These are phyloP conservation scores for Drosophila prosaltans DNA, from an alignment of 1,140 invertebrate species.

Conservation along the genomic window DNA sequence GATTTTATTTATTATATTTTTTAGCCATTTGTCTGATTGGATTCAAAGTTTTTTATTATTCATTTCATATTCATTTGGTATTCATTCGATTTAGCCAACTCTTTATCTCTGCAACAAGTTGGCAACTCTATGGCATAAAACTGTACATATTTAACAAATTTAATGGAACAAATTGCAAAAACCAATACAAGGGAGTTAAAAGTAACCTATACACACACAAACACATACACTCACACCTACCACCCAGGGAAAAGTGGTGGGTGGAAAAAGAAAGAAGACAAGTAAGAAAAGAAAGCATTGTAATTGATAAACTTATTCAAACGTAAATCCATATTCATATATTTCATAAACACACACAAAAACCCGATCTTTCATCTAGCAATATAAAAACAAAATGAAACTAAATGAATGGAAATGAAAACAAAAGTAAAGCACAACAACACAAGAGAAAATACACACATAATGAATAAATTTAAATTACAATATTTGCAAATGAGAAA, in stretches of 20 bases:
- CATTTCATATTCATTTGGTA: constrained; percentile 13
- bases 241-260: background rate
- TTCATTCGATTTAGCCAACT: constrained; percentile 1
- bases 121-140: constrained; percentile 40
- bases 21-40: constrained; percentile 23
- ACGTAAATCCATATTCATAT: constrained; percentile 70
- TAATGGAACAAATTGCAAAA: constrained; percentile 80
- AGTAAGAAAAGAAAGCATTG: constrained; percentile 34
- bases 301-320: constrained; percentile 67
- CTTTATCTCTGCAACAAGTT: constrained; percentile 43
- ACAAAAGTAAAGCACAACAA: constrained; percentile 3
- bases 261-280: constrained; percentile 16
- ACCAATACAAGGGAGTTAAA: constrained; percentile 79
- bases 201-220: constrained; percentile 45
- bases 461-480: constrained; percentile 53
- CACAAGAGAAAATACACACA: constrained; percentile 18
- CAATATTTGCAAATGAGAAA: constrained; percentile 37
- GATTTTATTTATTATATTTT: constrained; percentile 44
- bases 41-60: constrained; percentile 11
- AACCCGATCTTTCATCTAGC: constrained; percentile 53
- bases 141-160: constrained; percentile 67
- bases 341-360: constrained; percentile 47
- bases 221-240: background rate
- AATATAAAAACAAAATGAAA: constrained; percentile 33
- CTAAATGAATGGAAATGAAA: constrained; percentile 1